Conservation (phyloP, 2,113 vertebrate species). For the Toxotes jaculatrix region DNA sequence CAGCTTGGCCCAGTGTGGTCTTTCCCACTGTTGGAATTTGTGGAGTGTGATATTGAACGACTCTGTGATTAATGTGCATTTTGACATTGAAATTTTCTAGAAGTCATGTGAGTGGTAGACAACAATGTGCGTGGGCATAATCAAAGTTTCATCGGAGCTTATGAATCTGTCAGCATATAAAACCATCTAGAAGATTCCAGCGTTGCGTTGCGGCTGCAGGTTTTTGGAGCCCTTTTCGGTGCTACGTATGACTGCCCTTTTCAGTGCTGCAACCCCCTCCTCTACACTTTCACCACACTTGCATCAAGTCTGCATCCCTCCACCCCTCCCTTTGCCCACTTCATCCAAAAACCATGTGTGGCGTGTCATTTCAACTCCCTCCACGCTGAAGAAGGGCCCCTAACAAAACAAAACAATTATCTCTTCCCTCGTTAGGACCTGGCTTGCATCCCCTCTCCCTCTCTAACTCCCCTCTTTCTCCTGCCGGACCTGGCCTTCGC, state of each 20-base stretch:
- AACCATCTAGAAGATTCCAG: constrained; percentile 3
- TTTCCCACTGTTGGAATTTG: constrained; percentile 72
- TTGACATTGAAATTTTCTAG: constrained; percentile 60
- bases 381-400: constrained; percentile 63
- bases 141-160: constrained; percentile 58
- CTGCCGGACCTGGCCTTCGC: constrained; percentile 49
- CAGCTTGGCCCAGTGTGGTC: constrained; percentile 58
- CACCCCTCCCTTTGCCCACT: constrained; percentile 42
- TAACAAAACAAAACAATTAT: constrained; percentile 82
- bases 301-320: constrained; percentile 41
- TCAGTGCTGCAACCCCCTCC: constrained; percentile 27
- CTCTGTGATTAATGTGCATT: constrained; percentile 63
- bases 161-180: constrained; percentile 29
- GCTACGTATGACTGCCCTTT: constrained; percentile 18
- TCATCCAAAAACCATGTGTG: constrained; percentile 74
- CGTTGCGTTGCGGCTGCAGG: constrained; percentile 14
- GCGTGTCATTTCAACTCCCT: constrained; percentile 74
- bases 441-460: constrained; percentile 67
- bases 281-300: constrained; percentile 34
- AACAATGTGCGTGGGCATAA: constrained; percentile 30
- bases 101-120: constrained; percentile 42
- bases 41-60: constrained; percentile 41
- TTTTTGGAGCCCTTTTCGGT: constrained; percentile 17
- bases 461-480: constrained; percentile 51
- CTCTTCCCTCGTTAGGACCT: constrained; percentile 75